Base-by-base conservation (phyloP, 2,113 vertebrate genomes). In the Semnornis frantzii region DNA sequence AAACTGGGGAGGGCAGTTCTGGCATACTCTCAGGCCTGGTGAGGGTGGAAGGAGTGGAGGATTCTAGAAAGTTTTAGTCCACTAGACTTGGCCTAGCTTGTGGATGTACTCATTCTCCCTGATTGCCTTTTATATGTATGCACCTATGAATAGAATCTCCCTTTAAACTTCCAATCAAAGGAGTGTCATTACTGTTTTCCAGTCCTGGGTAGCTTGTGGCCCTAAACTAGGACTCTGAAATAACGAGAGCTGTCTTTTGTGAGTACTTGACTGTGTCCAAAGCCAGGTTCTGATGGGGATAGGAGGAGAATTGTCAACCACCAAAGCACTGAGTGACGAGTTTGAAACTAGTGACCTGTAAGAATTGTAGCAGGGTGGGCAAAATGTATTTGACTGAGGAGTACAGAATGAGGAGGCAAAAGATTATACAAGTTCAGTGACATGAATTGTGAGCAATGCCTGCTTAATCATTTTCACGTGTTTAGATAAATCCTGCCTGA, bases 321-420 rank as follows among this genome's bases (percentile, higher is more conserved):
- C 27, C 0, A 3, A 50, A 46, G 12, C 52, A 57, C 0, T 1
- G 21, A 39, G 31, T 1, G 2, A 66, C 25, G 6, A 65, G 33
- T 4, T 16, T 60, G 24, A 78, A 88, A 57, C 24, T 50, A 31
- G 31, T 44, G 75, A 78, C 28, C 21, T 75, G 6, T 71, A 58
- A 76, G 84, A 68, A 27, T 42, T 24, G 23, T n/a, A 52, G 12
- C 55, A 77, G 21, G 14, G 28, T 75, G 66, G 31, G 77, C 48
- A 82, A 84, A 63, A 74, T 9, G 5, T 39, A 15, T 46, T 76
- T 66, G 15, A 58, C 8, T 65, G 60, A 12, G 69, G 19, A 83
- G 72, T 72, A 58, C 28, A 78, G 48, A 48, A 64, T 21, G 20
- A 68, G 21, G 77, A 76, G 12, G 57, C n/a, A 85, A 59, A 87